A percentile compares a stretch with the other conserved stretches of the same genome.
phyloP scores from a whole-genome alignment of 2,113 vertebrate genomes.

The Piaya cayana region DNA sequence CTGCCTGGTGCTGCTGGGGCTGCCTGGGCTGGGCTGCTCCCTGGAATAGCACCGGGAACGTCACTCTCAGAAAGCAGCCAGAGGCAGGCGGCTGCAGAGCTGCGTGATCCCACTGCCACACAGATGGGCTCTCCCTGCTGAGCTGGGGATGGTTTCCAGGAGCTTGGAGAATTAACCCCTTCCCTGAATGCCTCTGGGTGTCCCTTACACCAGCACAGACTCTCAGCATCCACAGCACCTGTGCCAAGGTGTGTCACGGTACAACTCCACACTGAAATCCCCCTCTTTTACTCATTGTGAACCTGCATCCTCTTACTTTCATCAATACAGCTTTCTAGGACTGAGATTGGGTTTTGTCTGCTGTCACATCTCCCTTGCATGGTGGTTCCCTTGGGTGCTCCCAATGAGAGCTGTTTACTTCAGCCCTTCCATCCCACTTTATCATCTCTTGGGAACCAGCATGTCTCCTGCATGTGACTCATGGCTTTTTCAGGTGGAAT shows the following conservation, averaged over 20 bases:
- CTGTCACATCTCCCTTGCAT: background rate
- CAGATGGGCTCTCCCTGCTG: fast-evolving
- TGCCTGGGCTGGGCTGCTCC: background rate
- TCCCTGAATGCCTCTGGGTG: background rate
- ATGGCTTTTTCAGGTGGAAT: background rate
- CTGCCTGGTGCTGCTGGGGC: background rate
- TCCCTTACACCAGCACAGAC: background rate
- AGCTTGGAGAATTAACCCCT: too few species aligned
- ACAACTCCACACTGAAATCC: background rate
- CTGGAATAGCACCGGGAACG: fast-evolving
- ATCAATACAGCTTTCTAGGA: background rate
- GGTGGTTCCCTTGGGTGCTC: background rate
- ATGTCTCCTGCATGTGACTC: background rate
- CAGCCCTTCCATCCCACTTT: background rate
- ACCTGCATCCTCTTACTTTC: background rate
- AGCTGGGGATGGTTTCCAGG: background rate
- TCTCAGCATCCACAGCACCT: background rate
- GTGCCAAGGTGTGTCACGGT: background rate
- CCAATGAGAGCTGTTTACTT: background rate
- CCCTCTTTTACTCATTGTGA: background rate
- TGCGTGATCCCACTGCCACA: background rate
- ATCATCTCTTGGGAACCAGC: background rate
- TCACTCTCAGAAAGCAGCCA: background rate
- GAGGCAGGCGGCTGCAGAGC: background rate
- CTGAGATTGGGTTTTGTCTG: background rate